These are phyloP conservation scores for Theretra japonica DNA, from an alignment of 2,888 invertebrate genomes.

Conservation along the genomic window DNA sequence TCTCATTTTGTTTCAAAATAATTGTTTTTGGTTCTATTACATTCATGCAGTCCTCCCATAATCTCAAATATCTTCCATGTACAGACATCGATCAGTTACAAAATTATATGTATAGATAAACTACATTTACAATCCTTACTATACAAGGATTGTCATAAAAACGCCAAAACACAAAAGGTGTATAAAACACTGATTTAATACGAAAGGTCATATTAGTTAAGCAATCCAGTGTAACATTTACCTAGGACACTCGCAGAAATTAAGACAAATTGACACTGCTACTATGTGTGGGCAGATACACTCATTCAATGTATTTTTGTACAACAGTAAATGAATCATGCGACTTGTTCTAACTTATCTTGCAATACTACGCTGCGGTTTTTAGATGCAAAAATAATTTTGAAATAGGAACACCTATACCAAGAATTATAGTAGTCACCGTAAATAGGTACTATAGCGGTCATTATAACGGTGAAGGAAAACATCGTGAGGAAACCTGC, in stretches of 20 bases:
- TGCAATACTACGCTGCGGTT: neutral
- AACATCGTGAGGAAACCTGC: too few species aligned
- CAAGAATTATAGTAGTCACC: neutral
- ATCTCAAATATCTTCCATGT: too few species aligned
- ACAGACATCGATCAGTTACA: too few species aligned
- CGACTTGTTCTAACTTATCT: neutral
- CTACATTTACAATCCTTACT: too few species aligned
- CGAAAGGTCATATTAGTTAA: conserved; percentile 25
- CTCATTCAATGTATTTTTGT: conserved; percentile 2
- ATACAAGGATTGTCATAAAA: too few species aligned
- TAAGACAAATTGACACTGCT: conserved; percentile 11
- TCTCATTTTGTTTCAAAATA: too few species aligned
- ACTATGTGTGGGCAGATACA: conserved; percentile 16
- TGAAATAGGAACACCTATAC: neutral
- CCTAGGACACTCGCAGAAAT: conserved; percentile 10
- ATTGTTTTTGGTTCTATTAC: too few species aligned
- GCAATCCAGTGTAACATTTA: conserved; percentile 17
- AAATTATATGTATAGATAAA: too few species aligned
- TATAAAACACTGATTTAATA: conserved; percentile 7
- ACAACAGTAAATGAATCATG: neutral
- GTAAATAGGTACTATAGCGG: too few species aligned
- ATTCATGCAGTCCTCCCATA: too few species aligned
- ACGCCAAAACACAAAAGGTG: neutral
- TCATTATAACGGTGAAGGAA: too few species aligned
- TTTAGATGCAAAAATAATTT: neutral